Conservation (phyloP, 1,140 invertebrate genomes). For the Bombus haemorrhoidalis region DNA sequence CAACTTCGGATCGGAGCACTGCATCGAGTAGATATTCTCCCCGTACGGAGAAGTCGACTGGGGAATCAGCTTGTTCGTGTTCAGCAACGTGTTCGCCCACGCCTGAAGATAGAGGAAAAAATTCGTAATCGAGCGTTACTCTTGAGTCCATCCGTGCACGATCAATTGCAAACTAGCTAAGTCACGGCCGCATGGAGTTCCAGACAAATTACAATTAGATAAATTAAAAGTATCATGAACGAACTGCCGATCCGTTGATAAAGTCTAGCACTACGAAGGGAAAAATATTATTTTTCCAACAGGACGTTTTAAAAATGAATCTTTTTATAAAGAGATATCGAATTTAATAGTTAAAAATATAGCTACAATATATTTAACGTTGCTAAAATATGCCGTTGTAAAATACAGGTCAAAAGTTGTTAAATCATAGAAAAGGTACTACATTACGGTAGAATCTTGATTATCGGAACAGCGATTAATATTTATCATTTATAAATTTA, state of each 20-base stretch:
- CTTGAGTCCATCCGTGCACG: background rate
- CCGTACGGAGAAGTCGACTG: constrained; percentile 85
- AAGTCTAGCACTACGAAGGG: background rate
- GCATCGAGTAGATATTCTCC: constrained; percentile 87
- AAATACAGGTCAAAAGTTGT: background rate
- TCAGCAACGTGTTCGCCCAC: constrained; percentile 91
- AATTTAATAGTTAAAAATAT: background rate
- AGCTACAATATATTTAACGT: too few relatives aligned
- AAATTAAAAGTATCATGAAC: background rate
- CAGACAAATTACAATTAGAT: background rate
- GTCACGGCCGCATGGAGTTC: background rate
- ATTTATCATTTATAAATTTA: background rate
- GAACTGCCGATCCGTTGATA: background rate
- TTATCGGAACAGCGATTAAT: background rate
- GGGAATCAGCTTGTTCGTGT: constrained; percentile 86
- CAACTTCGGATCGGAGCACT: constrained; percentile 86
- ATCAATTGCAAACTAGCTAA: background rate
- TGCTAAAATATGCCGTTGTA: background rate
- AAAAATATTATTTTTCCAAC: background rate
- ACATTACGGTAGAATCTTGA: too few relatives aligned
- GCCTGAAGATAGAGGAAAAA: constrained; percentile 65
- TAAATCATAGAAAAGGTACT: background rate
- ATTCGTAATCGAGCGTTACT: constrained; percentile 31
- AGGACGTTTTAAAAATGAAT: constrained; percentile 57
- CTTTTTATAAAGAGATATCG: background rate